Evolutionary conservation across 1,140 invertebrate genomes (phyloP), one percentile per base, ranked within the genome.

Genomic region (Drosophila kikkawai): DNA sequence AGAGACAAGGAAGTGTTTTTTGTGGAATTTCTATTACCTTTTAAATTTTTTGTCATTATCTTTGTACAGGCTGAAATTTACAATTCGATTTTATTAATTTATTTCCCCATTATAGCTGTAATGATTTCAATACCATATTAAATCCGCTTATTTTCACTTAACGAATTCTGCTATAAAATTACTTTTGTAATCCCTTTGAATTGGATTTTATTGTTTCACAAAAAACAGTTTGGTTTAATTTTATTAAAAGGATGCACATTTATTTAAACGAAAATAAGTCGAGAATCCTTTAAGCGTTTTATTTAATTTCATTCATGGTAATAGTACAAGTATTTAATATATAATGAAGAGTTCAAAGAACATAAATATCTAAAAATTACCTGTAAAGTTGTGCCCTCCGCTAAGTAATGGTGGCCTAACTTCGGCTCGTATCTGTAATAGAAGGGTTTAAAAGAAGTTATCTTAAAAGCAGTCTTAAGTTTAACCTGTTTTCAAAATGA

Each of bases 131-230:
- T 37, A 9, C 11, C 7, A 17, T 36, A 17, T 15, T 13, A 13
- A 66, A 32, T 63, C 39, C 39, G 37, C 53, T 60, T 65, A 32
- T 34, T 34, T 44, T 15, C 13, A 61, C 19, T 26, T 15, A 32
- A 17, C 12, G 12, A 17, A 32, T 15, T 32, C 15, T 13, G 15
- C 6, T 3, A 19, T 47, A 32, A 4, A 22, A 47, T 48, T n/a
- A 32, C 34, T 13, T n/a, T 22, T 19, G 12, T 22, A 48, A 64
- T 48, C 22, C 9, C 9, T 37, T 37, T 26, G 7, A 61, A 32
- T 19, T 19, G 34, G n/a, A 47, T 63, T 17, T 22, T 8, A 13
- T 7, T 41, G 17, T 12, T 2, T 41, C 9, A 17, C 22, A 26
- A n/a, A 19, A 29, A 58, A 8, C 2, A 1, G 9, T 9, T 7